Evolutionary conservation across 2,113 vertebrate species (phyloP).

Genomic region (Lanius collurio): DNA sequence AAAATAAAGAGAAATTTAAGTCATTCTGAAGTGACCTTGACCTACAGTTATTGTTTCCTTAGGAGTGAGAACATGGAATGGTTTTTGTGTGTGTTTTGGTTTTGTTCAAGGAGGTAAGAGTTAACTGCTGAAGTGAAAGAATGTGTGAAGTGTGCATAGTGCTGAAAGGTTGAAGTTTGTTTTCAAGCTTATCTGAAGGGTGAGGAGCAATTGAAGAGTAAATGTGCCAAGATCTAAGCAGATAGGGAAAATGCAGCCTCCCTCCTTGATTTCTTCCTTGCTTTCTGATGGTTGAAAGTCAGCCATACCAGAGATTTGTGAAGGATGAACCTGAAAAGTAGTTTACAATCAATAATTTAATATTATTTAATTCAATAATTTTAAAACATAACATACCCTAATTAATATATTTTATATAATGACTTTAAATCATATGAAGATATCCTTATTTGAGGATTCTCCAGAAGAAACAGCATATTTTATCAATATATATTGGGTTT

Average conservation of each 20-base stretch:
- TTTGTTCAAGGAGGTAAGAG: conserved; percentile 25
- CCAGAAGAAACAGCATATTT: not conserved
- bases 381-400: not conserved
- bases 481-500: not conserved
- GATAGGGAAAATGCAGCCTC: not conserved
- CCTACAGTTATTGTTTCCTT: not conserved
- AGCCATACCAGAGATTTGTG: not conserved
- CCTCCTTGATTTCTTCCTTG: not conserved
- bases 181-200: conserved; percentile 40
- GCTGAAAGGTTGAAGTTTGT: conserved; percentile 52
- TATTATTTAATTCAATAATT: not conserved
- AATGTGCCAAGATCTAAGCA: conserved; percentile 22
- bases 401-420: not conserved
- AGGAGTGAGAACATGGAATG: not conserved
- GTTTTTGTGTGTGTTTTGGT: conserved; percentile 13
- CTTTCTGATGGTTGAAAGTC: not conserved
- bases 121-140: conserved; percentile 43
- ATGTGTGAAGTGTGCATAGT: conserved; percentile 40
- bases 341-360: not conserved
- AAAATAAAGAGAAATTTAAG: not conserved
- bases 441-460: not conserved
- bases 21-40: conserved; percentile 15
- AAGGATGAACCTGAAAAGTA: not conserved
- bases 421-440: not conserved
- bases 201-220: conserved; percentile 19